These are phyloP conservation scores for Lindbergichthys nudifrons DNA, from an alignment of 2,797 vertebrate genomes.

Conservation along the genomic window DNA sequence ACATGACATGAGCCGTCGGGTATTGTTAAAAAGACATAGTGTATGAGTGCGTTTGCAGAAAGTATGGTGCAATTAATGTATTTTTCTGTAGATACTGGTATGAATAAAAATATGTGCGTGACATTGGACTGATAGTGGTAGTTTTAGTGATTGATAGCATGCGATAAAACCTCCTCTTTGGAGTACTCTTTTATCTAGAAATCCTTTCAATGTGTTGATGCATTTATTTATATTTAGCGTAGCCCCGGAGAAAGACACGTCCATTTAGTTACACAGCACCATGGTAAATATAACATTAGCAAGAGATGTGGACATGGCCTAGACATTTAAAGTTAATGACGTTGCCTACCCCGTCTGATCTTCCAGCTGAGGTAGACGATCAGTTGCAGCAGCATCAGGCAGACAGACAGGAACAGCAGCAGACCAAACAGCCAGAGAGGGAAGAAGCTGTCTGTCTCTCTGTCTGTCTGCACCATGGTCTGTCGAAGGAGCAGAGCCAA, in stretches of 20 bases:
- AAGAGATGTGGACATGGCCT: conserved; percentile 1
- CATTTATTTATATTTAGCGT: conserved; percentile 25
- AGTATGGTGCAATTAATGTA: background rate
- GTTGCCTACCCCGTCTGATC: conserved; percentile 67
- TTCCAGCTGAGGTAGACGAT: conserved; percentile 73
- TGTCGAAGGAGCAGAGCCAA: conserved; percentile 67
- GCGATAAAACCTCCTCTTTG: background rate
- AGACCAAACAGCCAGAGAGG: conserved; percentile 55
- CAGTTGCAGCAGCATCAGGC: conserved; percentile 72
- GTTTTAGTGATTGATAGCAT: background rate
- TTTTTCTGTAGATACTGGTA: background rate
- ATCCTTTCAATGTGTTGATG: background rate
- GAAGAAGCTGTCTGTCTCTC: conserved; percentile 26
- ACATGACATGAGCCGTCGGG: conserved; percentile 5
- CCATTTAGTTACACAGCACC: conserved; percentile 1
- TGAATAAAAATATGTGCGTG: background rate
- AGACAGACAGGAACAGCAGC: conserved; percentile 70
- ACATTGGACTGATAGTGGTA: background rate
- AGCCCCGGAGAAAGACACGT: background rate
- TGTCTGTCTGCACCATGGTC: conserved; percentile 12
- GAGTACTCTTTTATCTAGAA: background rate
- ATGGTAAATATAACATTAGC: conserved; percentile 8
- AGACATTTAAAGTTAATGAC: conserved; percentile 37
- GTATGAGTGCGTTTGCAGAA: background rate
- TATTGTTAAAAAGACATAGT: conserved; percentile 7